Conservation (phyloP, 2,113 vertebrate species). For the Taxidea taxus region DNA sequence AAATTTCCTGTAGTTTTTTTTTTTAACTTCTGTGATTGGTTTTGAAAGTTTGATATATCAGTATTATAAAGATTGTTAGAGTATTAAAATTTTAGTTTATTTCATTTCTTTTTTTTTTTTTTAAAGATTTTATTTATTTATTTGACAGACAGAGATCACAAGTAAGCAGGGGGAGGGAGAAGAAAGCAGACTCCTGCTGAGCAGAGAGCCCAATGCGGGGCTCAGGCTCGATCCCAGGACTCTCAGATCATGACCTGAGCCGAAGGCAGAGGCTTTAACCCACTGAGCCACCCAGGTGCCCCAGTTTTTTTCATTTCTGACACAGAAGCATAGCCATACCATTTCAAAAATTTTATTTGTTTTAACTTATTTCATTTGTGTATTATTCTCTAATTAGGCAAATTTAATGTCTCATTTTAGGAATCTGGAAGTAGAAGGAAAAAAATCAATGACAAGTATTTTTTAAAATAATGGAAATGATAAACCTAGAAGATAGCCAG, state of each 20-base stretch:
- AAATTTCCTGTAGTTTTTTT: not conserved
- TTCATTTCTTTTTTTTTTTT: no score
- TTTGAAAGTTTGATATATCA: constrained; percentile 1
- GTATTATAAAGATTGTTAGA: not conserved
- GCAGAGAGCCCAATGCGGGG: no score
- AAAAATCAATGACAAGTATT: not conserved
- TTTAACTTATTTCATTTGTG: not conserved
- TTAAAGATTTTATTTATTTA: no score
- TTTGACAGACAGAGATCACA: no score
- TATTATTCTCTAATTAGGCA: not conserved
- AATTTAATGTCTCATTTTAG: constrained; percentile 24
- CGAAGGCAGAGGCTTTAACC: no score
- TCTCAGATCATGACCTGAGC: no score
- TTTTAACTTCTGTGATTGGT: not conserved
- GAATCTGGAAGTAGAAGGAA: not conserved
- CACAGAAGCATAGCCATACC: not conserved
- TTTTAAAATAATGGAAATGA: not conserved
- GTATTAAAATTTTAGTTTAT: not conserved
- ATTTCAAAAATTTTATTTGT: not conserved
- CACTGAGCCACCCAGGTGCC: no score
- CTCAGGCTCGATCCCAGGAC: no score
- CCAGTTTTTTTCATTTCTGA: not conserved
- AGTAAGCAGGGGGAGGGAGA: no score
- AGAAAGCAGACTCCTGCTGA: no score
- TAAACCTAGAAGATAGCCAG: not conserved